A percentile compares a stretch with the other conserved stretches of the same genome.
Evolutionary conservation across 1,140 invertebrate species (phyloP).

Genomic region (Drosophila subobscura): DNA sequence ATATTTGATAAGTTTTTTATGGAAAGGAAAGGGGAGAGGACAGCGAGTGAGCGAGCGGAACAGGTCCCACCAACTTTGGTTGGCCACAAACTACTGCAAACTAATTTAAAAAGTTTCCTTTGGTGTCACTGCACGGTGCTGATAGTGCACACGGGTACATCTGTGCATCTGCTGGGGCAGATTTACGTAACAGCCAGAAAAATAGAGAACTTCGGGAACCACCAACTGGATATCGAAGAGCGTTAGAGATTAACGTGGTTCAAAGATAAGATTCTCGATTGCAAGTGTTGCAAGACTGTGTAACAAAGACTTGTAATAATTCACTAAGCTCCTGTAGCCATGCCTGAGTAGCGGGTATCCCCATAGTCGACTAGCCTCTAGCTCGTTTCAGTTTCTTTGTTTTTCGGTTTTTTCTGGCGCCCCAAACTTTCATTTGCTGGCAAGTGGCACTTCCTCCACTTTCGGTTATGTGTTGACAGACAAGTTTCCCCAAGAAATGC

Average conservation of each 20-base stretch:
- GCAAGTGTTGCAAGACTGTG: no score
- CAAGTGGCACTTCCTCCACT: constrained; percentile 29
- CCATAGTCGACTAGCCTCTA: no score
- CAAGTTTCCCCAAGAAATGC: constrained; percentile 31
- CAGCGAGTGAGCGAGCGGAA: neutral
- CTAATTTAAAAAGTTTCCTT: constrained; percentile 66
- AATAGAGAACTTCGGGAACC: no score
- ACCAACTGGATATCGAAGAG: no score
- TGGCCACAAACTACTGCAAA: constrained; percentile 38
- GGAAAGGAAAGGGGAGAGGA: neutral
- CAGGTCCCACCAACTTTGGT: constrained; percentile 33
- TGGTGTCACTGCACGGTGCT: neutral
- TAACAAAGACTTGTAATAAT: no score
- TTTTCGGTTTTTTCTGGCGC: neutral
- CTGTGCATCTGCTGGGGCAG: no score
- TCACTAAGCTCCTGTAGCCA: no score
- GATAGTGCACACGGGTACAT: no score
- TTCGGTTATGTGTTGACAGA: constrained; percentile 17
- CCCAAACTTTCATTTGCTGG: constrained; percentile 39
- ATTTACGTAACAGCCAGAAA: no score
- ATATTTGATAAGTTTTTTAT: constrained; percentile 11
- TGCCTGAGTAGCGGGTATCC: no score
- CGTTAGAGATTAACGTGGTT: no score
- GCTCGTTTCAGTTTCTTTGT: neutral
- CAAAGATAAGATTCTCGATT: no score